Percentiles rank a stretch among this genome's conserved stretches.
Conservation (phyloP, 2,888 invertebrate genomes). For the Drosophila borealis region DNA sequence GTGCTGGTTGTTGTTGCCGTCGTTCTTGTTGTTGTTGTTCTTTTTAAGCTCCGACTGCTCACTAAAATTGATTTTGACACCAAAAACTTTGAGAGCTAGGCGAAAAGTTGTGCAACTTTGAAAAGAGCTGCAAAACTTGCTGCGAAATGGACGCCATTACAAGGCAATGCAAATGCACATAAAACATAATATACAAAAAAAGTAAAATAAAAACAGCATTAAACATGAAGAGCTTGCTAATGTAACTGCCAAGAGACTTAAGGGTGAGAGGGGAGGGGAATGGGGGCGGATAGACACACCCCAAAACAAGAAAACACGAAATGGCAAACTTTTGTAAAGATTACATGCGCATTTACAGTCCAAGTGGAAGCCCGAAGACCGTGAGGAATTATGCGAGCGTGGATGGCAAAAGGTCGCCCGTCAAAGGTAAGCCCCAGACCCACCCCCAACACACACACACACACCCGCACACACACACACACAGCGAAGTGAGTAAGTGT, state of each 20-base stretch:
- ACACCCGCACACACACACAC: not conserved
- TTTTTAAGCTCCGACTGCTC: slow-evolving; percentile 26
- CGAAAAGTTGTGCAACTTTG: slow-evolving; percentile 41
- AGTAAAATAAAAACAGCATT: slow-evolving; percentile 41
- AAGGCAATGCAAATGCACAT: slow-evolving; percentile 39
- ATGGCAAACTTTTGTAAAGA: slow-evolving; percentile 60
- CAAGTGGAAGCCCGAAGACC: slow-evolving; percentile 51
- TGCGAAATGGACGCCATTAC: slow-evolving; percentile 30
- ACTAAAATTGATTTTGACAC: slow-evolving; percentile 76
- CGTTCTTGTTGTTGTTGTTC: slow-evolving; percentile 23
- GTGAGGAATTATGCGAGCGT: slow-evolving; percentile 54
- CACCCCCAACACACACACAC: not conserved
- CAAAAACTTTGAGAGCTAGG: slow-evolving; percentile 24
- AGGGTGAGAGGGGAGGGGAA: not conserved
- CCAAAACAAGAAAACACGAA: slow-evolving; percentile 31
- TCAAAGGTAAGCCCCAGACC: not conserved
- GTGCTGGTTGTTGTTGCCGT: slow-evolving; percentile 12
- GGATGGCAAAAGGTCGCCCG: slow-evolving; percentile 26
- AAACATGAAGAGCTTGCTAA: slow-evolving; percentile 61
- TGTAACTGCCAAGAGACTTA: slow-evolving; percentile 12
- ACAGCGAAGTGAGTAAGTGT: slow-evolving; percentile 29
- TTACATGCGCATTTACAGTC: slow-evolving; percentile 71
- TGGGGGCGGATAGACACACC: slow-evolving; percentile 5
- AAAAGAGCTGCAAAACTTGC: slow-evolving; percentile 50
- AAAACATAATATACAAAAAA: slow-evolving; percentile 18